These are phyloP conservation scores for Nasua narica DNA, from an alignment of 2,797 vertebrate species.

Conservation along the genomic window DNA sequence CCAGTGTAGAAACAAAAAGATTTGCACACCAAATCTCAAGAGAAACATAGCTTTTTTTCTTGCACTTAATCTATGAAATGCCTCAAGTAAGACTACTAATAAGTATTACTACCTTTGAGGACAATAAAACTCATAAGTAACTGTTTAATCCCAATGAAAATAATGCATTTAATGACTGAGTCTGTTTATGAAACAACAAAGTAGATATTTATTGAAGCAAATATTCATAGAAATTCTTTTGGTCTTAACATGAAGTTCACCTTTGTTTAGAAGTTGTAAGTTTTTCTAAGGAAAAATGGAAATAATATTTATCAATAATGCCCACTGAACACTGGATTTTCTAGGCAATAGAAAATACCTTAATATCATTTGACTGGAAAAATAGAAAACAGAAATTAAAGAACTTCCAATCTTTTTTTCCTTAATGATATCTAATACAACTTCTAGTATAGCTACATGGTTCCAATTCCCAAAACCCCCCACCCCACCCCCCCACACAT, in stretches of 20 bases:
- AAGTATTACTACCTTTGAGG: not conserved
- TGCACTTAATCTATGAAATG: not conserved
- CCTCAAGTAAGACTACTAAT: not conserved
- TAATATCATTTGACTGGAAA: not conserved
- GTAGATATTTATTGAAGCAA: not conserved
- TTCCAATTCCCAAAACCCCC: not conserved
- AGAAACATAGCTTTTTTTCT: not conserved
- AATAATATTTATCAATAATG: conserved; percentile 16
- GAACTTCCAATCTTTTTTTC: not conserved
- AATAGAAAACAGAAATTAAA: not conserved
- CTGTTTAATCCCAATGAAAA: not conserved
- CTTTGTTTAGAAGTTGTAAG: not conserved
- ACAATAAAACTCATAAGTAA: not conserved
- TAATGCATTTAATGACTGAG: not conserved
- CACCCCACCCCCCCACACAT: not conserved
- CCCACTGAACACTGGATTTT: not conserved
- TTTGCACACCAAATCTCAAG: not conserved
- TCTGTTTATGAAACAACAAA: not conserved
- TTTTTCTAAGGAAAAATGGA: conserved; percentile 19
- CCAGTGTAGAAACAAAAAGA: not conserved
- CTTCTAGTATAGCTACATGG: not conserved
- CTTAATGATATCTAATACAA: not conserved
- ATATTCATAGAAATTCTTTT: not conserved
- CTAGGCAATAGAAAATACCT: not conserved
- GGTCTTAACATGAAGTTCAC: not conserved